These are phyloP conservation scores for Microcebus murinus DNA, from an alignment of 2,113 vertebrate genomes.

Conservation along the genomic window DNA sequence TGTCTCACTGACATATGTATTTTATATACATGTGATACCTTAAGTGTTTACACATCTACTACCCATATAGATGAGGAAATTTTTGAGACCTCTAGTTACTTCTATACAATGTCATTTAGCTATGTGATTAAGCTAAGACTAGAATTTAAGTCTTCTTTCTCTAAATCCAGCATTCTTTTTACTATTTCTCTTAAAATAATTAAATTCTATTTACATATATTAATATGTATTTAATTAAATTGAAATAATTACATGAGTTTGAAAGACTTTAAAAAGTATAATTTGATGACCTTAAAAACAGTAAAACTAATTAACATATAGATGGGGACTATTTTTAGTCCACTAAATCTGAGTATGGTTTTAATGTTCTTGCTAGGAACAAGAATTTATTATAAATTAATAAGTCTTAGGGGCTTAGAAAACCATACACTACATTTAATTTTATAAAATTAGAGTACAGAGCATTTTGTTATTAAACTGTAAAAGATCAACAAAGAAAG, in stretches of 20 bases:
- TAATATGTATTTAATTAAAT: neutral
- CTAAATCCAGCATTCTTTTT: constrained; percentile 37
- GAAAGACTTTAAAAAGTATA: constrained; percentile 19
- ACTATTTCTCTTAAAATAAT: constrained; percentile 41
- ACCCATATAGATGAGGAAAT: neutral
- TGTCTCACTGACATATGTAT: neutral
- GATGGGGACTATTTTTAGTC: neutral
- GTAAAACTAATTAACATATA: neutral
- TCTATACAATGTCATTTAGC: neutral
- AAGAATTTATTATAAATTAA: neutral
- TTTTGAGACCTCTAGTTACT: neutral
- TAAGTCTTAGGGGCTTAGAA: neutral
- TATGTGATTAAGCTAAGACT: neutral
- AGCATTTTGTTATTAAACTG: neutral
- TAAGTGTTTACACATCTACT: constrained; percentile 12
- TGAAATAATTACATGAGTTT: neutral
- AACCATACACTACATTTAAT: neutral
- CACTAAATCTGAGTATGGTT: neutral
- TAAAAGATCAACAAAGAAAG: neutral
- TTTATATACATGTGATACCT: neutral
- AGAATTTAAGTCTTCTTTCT: constrained; percentile 17
- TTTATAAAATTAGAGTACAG: neutral
- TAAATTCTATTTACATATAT: neutral
- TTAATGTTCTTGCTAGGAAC: constrained; percentile 43
- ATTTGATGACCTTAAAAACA: neutral